phyloP scores from a whole-genome alignment of 2,113 vertebrate genomes.

The Clinocottus analis region DNA sequence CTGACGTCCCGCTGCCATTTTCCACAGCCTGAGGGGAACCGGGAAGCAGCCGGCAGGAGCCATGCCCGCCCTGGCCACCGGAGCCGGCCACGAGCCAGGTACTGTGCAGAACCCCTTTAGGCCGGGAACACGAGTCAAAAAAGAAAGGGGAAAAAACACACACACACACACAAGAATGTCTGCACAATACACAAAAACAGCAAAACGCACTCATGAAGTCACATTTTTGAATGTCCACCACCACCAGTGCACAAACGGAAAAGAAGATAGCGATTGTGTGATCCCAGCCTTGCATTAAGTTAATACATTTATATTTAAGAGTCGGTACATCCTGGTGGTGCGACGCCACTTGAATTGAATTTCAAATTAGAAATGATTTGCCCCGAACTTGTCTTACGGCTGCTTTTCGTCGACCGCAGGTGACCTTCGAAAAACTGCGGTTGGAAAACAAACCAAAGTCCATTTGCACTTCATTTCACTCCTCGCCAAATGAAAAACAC shows the following conservation, averaged over 20 bases:
- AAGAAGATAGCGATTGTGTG: background rate
- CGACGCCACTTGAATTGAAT: background rate
- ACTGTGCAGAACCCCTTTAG: slow-evolving; percentile 37
- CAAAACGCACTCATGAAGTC: background rate
- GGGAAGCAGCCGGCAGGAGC: slow-evolving; percentile 61
- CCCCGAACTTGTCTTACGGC: background rate
- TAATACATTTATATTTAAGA: background rate
- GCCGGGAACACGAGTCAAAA: background rate
- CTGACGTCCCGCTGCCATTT: slow-evolving; percentile 62
- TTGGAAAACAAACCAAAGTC: slow-evolving; percentile 37
- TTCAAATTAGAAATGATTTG: slow-evolving; percentile 14
- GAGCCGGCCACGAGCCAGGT: slow-evolving; percentile 72
- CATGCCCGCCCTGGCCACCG: slow-evolving; percentile 78
- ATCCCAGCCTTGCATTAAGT: background rate
- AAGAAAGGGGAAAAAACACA: background rate
- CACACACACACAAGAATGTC: background rate
- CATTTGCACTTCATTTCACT: slow-evolving; percentile 27
- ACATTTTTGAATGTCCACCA: background rate
- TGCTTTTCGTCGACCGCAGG: slow-evolving; percentile 8
- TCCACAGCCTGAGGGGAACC: slow-evolving; percentile 63
- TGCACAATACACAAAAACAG: slow-evolving; percentile 2
- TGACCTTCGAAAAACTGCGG: slow-evolving; percentile 2
- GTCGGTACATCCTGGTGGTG: slow-evolving; percentile 2
- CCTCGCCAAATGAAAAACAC: slow-evolving; percentile 32
- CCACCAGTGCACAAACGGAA: background rate